Percentiles rank a stretch among this genome's conserved stretches.
Evolutionary conservation across 2,888 invertebrate species (phyloP).

Genomic region (Cheilosia scutellata): DNA sequence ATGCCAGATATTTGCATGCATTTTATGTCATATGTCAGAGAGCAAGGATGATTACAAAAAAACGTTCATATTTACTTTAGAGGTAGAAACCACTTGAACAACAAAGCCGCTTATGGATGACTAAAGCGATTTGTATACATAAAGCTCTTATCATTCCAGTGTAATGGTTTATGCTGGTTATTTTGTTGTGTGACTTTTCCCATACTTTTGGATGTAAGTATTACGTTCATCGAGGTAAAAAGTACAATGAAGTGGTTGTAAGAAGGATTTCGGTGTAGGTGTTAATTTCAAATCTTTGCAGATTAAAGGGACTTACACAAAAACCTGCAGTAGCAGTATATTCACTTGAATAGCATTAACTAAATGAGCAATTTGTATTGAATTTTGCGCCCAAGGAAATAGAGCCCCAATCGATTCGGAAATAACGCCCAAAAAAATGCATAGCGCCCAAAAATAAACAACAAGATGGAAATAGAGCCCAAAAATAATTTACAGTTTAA

Average conservation of each 20-base stretch:
- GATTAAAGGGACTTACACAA: neutral
- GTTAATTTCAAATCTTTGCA: neutral
- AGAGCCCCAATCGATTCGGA: no score
- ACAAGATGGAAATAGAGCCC: no score
- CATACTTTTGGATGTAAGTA: neutral
- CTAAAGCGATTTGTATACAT: neutral
- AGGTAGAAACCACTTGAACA: neutral
- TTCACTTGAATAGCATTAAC: no score
- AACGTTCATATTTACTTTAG: neutral
- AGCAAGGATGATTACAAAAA: neutral
- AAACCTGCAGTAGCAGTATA: no score
- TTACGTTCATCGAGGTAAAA: neutral
- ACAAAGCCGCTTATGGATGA: neutral
- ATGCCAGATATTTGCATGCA: neutral
- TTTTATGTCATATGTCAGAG: neutral
- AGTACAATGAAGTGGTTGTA: neutral
- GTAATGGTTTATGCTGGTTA: neutral
- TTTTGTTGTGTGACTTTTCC: neutral
- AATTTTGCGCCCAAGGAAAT: no score
- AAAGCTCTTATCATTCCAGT: neutral
- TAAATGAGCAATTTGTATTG: no score
- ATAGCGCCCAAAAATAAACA: no score
- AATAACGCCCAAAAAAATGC: no score
- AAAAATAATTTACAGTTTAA: no score
- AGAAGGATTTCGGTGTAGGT: neutral